Evolutionary conservation across 2,113 vertebrate genomes (phyloP).

Genomic region (Arenaria interpres): DNA sequence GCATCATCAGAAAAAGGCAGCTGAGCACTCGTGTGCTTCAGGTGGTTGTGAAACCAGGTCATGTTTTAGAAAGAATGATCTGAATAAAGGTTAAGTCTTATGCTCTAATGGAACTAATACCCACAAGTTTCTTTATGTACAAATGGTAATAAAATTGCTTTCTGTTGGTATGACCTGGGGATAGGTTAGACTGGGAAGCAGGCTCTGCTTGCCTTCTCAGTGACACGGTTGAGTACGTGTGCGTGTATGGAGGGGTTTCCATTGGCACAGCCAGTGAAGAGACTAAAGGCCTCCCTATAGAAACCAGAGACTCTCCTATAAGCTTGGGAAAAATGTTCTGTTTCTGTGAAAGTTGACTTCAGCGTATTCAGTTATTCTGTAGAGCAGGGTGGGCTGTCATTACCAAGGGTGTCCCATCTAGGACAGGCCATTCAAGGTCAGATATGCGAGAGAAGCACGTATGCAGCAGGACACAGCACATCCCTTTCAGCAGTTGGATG

Average conservation of each 20-base stretch:
- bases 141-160: background rate
- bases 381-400: background rate
- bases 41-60: background rate
- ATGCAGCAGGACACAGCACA: background rate
- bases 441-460: rapidly evolving
- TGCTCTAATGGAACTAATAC: background rate
- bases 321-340: background rate
- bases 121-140: background rate
- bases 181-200: background rate
- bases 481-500: background rate
- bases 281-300: rapidly evolving
- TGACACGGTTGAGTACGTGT: background rate
- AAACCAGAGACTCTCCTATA: background rate
- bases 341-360: background rate
- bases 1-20: background rate
- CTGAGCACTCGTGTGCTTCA: rapidly evolving
- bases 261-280: background rate
- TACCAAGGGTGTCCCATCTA: rapidly evolving
- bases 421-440: background rate
- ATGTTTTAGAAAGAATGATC: background rate
- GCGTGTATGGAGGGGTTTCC: background rate
- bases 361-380: background rate
- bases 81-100: background rate
- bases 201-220: background rate
- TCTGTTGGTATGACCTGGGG: background rate